Evolutionary conservation across 2,888 invertebrate genomes (phyloP).

Genomic region (Hypercompe scribonia): DNA sequence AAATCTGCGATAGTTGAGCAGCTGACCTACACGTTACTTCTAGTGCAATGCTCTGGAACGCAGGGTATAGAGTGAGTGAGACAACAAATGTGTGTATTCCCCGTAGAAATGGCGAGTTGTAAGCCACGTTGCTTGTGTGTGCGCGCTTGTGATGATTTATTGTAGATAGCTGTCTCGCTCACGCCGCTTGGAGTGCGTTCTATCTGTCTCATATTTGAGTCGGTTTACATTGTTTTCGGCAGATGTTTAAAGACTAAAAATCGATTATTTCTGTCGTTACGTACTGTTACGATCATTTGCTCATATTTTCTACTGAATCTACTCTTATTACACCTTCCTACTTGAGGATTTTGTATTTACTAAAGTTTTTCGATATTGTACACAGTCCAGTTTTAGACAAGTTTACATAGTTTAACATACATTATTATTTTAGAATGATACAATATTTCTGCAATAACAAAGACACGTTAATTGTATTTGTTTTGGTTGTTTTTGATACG

Average conservation of each 20-base stretch:
- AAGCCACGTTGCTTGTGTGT: slow-evolving; percentile 15
- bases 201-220: slow-evolving; percentile 10
- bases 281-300: slow-evolving; percentile 25
- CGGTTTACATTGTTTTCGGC: not conserved
- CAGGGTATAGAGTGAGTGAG: slow-evolving; percentile 14
- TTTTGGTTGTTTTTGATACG: slow-evolving; percentile 23
- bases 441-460: slow-evolving; percentile 26
- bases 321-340: slow-evolving; percentile 60
- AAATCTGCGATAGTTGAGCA: slow-evolving; percentile 22
- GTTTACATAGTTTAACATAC: slow-evolving; percentile 43
- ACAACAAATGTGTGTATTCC: slow-evolving; percentile 9
- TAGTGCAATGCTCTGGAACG: slow-evolving; percentile 1
- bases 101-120: slow-evolving; percentile 15
- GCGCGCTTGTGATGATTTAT: not conserved
- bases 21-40: slow-evolving; percentile 5
- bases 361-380: slow-evolving; percentile 53
- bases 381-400: slow-evolving; percentile 52
- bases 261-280: not conserved
- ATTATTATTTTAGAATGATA: slow-evolving; percentile 26
- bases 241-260: not conserved
- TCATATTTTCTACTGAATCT: slow-evolving; percentile 58
- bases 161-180: slow-evolving; percentile 16
- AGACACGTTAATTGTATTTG: slow-evolving; percentile 24
- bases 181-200: not conserved
- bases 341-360: slow-evolving; percentile 50